phyloP scores from a whole-genome alignment of 2,797 vertebrate species.

The Gambusia yucatana region DNA sequence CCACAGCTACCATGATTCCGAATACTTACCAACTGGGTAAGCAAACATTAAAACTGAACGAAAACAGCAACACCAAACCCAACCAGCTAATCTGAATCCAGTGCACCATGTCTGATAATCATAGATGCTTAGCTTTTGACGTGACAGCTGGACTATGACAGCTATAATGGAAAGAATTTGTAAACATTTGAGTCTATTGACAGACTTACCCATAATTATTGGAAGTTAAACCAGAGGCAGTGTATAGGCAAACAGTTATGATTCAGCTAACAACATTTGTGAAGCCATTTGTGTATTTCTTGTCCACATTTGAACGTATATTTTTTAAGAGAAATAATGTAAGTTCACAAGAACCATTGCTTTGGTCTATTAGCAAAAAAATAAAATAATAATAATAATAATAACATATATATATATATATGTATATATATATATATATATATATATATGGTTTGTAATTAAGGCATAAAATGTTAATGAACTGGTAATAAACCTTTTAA shows the following conservation, averaged over 20 bases:
- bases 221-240: not conserved
- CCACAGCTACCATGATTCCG: slow-evolving; percentile 74
- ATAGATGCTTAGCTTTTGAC: not conserved
- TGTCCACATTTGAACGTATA: not conserved
- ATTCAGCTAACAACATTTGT: not conserved
- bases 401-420: no score
- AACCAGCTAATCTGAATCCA: not conserved
- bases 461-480: not conserved
- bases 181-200: not conserved
- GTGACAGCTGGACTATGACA: not conserved
- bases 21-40: slow-evolving; percentile 87
- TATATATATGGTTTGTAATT: not conserved
- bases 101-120: not conserved
- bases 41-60: slow-evolving; percentile 6
- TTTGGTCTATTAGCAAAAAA: not conserved
- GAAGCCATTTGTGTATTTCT: not conserved
- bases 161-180: not conserved
- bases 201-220: not conserved
- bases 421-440: no score
- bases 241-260: not conserved
- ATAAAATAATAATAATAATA: not conserved
- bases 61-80: not conserved
- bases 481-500: not conserved
- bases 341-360: not conserved
- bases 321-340: not conserved